Evolutionary conservation across 2,113 vertebrate species (phyloP).

Genomic region (Oryzias curvinotus): DNA sequence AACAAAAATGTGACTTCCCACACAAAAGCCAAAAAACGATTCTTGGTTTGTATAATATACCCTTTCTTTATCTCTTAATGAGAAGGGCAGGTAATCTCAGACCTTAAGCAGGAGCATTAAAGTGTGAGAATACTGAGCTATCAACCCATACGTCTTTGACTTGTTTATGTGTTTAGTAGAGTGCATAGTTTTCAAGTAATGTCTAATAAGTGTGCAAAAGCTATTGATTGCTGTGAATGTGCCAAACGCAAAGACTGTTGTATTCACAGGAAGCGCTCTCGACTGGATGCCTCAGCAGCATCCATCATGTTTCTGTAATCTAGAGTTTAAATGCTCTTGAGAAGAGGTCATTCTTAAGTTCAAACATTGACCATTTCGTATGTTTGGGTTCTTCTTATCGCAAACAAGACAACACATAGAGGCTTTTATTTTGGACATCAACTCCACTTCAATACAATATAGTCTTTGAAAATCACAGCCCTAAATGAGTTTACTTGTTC

Average conservation of each 20-base stretch:
- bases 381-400: conserved; percentile 19
- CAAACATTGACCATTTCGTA: conserved; percentile 7
- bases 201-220: conserved; percentile 32
- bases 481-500: conserved; percentile 45
- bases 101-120: too few relatives aligned
- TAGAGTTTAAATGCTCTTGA: conserved; percentile 1
- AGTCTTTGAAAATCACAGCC: neutral
- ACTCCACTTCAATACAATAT: too few relatives aligned
- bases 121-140: neutral
- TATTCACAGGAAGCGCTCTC: conserved; percentile 25
- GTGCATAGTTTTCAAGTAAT: conserved; percentile 38
- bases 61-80: too few relatives aligned
- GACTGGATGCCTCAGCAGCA: conserved; percentile 19
- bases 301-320: neutral
- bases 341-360: conserved; percentile 17
- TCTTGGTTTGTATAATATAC: too few relatives aligned
- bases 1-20: too few relatives aligned
- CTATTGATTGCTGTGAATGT: conserved; percentile 45
- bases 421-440: conserved; percentile 8
- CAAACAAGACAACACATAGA: conserved; percentile 16
- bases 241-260: conserved; percentile 27
- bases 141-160: neutral
- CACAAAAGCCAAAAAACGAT: too few relatives aligned
- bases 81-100: too few relatives aligned
- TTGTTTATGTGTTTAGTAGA: conserved; percentile 33